Evolutionary conservation across 2,113 vertebrate species (phyloP).

Genomic region (Oriolus oriolus): DNA sequence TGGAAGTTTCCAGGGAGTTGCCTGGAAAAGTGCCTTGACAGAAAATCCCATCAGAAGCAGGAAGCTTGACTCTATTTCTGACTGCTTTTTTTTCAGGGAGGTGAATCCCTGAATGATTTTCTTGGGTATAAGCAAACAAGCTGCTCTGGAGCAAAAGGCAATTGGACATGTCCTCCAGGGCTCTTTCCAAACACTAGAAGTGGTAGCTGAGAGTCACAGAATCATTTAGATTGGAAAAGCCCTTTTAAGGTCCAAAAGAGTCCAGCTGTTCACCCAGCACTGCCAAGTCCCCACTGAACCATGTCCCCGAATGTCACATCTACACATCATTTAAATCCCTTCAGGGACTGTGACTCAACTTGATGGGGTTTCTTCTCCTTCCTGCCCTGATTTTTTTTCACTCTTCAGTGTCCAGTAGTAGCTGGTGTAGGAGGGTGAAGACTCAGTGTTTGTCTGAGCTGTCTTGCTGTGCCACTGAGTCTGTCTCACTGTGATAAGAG

Average conservation of each 20-base stretch:
- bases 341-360: neutral
- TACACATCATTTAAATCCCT: neutral
- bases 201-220: neutral
- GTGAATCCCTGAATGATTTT: neutral
- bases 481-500: neutral
- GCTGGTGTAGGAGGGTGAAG: neutral
- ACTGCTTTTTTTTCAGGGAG: neutral
- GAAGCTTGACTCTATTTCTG: neutral
- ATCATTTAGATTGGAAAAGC: neutral
- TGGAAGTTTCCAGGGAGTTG: too few relatives aligned
- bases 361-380: neutral
- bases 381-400: neutral
- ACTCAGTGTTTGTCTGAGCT: neutral
- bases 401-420: neutral
- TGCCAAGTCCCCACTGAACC: neutral
- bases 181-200: neutral
- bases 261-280: neutral
- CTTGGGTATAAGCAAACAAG: neutral
- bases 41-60: neutral
- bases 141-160: neutral
- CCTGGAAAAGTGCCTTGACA: neutral
- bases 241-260: neutral
- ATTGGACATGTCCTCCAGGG: neutral
- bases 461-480: neutral
- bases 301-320: neutral